Base-by-base conservation (phyloP, 2,113 vertebrate genomes). In the Azemiops feae region DNA sequence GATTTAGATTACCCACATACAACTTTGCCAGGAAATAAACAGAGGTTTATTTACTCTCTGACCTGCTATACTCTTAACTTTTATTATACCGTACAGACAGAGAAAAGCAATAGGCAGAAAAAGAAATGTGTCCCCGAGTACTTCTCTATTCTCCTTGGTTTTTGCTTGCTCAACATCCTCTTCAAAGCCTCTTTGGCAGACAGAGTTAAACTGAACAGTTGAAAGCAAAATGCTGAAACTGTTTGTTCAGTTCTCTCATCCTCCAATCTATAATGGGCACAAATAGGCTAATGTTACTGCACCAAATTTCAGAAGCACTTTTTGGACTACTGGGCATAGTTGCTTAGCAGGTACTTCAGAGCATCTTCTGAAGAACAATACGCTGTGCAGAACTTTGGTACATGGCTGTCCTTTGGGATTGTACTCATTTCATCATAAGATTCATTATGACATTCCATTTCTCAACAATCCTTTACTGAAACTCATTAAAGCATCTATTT, bases 81-180 rank as follows among this genome's bases (percentile, higher is more conserved):
- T 52, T 92, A 92, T 87, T 92, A 87, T n/a, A 92, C 55, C n/a
- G 5, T 27, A 87, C 23, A 87, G 85, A 58, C 74, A 81, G 9
- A 92, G 85, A 86, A 92, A 87, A 87, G 91, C 55, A 87, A 57
- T 60, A 87, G 43, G 20, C 54, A 87, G 43, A 92, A 47, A 87
- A 92, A 64, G 39, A 92, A 92, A 92, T 30, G 45, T 60, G 55
- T 22, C 45, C 34, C 20, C 27, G 86, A 92, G 34, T 87, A 58
- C 50, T 92, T 87, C 43, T 87, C 39, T 9, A 34, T 12, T 87
- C 10, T 57, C 43, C 45, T 58, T 86, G 25, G 39, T 27, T 58
- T 86, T 87, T 58, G 86, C 91, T 87, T 60, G 27, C 16, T 87
- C 53, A 60, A 92, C 55, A 58, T 30, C 85, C 30, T 87, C 55